phyloP scores from a whole-genome alignment of 2,113 vertebrate species.

The Phylloscopus trochiloides region DNA sequence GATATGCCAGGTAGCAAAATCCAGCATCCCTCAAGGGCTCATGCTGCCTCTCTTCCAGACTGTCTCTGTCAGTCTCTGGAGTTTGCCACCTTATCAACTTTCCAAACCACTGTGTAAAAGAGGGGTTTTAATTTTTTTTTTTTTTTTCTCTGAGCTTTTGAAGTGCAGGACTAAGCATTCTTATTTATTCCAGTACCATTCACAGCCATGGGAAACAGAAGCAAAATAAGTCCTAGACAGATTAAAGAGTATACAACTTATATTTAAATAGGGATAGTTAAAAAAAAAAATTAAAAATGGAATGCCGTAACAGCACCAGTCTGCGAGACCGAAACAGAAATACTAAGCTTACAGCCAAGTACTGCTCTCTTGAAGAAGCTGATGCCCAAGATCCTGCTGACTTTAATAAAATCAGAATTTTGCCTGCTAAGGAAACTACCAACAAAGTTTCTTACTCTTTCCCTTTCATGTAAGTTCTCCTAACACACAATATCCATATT shows the following conservation, averaged over 20 bases:
- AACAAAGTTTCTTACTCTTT: neutral
- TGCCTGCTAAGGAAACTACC: neutral
- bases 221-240: neutral
- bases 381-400: neutral
- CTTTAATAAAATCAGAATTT: neutral
- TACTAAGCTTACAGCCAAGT: neutral
- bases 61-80: neutral
- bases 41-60: neutral
- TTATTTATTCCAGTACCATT: neutral
- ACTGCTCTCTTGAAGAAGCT: neutral
- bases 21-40: neutral
- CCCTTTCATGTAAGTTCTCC: neutral
- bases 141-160: neutral
- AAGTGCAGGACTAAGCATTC: neutral
- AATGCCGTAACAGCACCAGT: neutral
- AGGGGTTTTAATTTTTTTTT: neutral
- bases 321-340: neutral
- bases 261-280: neutral
- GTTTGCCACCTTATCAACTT: neutral
- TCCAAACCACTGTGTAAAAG: neutral
- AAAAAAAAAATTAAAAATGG: neutral
- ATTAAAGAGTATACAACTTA: neutral
- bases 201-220: neutral
- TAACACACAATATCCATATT: neutral
- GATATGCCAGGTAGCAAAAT: neutral